Base-by-base conservation (phyloP, 1,140 invertebrate genomes). In the Branchinecta lindahli region DNA sequence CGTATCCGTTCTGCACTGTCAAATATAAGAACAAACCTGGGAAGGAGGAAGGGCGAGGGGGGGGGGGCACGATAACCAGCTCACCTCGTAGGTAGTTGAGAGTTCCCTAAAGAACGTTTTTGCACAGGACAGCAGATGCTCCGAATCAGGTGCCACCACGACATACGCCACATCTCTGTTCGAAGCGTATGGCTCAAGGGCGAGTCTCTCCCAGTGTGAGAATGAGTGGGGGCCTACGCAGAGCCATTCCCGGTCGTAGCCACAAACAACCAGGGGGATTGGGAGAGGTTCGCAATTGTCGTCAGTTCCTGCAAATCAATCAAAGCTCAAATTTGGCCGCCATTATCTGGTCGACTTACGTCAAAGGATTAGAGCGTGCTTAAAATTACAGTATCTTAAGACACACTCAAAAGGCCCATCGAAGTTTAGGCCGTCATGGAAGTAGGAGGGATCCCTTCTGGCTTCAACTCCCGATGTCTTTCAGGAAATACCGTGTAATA, bases 231-330 rank as follows among this genome's bases (percentile, higher is more conserved):
- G 95, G 10, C 93, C 92, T 33, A 97, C 80, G 3, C 91, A 89
- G 4, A 98, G 79, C 91, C 93, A 96, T 79, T 98, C 95, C 75
- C 92, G 89, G 74, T 98, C 95, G 80, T 92, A 88, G 3, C 94
- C 94, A 47, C 96, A 91, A 67, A 96, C 84, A 21, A 98, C 81
- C 7, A 91, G 89, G 8, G 95, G 95, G 75, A 98, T 94, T 0
- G 94, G 94, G 80, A 97, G 94, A 9, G 95, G 94, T 76, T 96
- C 94, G 80, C 92, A 95, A 67, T 92, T 87, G 77, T 97, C 94
- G 76, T 95, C 92, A 21, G 92, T 92, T 68, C 85, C 84, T 82
- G 72, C 8, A 72, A 46, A 21, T 66, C 47, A 61, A 33, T 33
- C 33, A 33, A 33, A 33, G 33, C 33, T 33, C 1, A 33, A 33